phyloP scores from a whole-genome alignment of 1,140 invertebrate species.

The Teleogryllus occipitalis region DNA sequence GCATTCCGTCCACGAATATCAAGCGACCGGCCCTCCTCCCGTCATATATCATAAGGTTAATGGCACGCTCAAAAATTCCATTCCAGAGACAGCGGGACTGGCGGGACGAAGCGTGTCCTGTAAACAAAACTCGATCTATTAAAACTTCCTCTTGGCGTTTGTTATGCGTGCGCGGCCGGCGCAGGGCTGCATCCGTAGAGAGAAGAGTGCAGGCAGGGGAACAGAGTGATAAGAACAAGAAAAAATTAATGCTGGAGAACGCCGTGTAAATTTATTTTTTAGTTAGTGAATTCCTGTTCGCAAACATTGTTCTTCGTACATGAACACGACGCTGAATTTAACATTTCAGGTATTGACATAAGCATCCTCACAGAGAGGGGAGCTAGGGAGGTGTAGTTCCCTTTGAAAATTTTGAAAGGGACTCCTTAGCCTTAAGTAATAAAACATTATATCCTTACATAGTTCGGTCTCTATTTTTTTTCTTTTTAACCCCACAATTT shows the following conservation, averaged over 20 bases:
- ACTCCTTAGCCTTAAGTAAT: too few relatives aligned
- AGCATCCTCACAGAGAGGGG: too few relatives aligned
- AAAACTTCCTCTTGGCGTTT: not conserved
- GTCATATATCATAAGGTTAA: slow-evolving; percentile 5
- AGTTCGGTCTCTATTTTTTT: too few relatives aligned
- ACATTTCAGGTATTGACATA: too few relatives aligned
- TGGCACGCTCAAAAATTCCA: slow-evolving; percentile 3
- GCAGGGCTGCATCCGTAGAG: not conserved
- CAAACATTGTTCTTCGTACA: too few relatives aligned
- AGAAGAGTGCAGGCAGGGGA: not conserved
- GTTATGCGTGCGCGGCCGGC: not conserved
- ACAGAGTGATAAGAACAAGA: not conserved
- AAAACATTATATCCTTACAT: too few relatives aligned
- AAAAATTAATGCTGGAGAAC: not conserved
- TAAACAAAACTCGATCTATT: slow-evolving; percentile 5
- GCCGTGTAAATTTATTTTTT: not conserved
- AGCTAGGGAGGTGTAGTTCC: too few relatives aligned
- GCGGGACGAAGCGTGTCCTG: not conserved
- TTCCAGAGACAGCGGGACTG: not conserved
- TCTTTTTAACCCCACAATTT: too few relatives aligned
- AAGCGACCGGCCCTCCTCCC: not conserved
- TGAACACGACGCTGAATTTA: too few relatives aligned
- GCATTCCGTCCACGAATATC: not conserved
- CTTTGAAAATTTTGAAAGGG: too few relatives aligned
- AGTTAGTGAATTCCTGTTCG: too few relatives aligned